Conservation (phyloP, 2,888 invertebrate species). For the Protula sp. region DNA sequence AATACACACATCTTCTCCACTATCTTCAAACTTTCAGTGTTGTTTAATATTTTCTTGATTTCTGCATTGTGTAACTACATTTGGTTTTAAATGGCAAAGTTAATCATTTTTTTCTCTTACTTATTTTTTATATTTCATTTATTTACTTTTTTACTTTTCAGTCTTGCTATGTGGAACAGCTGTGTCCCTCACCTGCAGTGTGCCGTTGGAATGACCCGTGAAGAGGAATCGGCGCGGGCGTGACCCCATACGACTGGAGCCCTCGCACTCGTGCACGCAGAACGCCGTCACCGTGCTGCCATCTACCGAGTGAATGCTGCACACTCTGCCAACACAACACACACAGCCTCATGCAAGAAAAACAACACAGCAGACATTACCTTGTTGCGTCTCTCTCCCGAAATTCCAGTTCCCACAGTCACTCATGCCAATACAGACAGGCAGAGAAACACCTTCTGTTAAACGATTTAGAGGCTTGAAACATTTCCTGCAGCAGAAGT, state of each 20-base stretch:
- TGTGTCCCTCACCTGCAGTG: conserved; percentile 32
- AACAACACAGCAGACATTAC: no score
- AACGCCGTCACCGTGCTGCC: conserved; percentile 89
- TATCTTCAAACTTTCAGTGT: conserved; percentile 1
- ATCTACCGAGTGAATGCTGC: conserved; percentile 63
- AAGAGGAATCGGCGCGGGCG: not conserved
- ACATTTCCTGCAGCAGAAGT: not conserved
- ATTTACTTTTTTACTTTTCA: not conserved
- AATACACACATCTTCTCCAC: no score
- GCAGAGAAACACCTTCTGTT: not conserved
- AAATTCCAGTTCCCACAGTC: no score
- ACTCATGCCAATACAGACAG: not conserved
- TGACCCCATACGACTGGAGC: conserved; percentile 86
- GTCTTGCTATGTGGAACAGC: not conserved
- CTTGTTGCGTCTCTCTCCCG: no score
- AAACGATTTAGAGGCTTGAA: no score
- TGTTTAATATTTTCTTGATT: no score
- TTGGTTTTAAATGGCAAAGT: no score
- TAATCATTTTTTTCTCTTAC: not conserved
- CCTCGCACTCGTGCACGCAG: conserved; percentile 96
- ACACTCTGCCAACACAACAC: conserved; percentile 19
- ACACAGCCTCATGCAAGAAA: no score
- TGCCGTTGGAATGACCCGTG: conserved; percentile 56
- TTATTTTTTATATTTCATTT: not conserved
- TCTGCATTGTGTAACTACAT: no score